A percentile compares a stretch with the other conserved stretches of the same genome.
Evolutionary conservation across 2,888 invertebrate species (phyloP).

Genomic region (Rotaria socialis): DNA sequence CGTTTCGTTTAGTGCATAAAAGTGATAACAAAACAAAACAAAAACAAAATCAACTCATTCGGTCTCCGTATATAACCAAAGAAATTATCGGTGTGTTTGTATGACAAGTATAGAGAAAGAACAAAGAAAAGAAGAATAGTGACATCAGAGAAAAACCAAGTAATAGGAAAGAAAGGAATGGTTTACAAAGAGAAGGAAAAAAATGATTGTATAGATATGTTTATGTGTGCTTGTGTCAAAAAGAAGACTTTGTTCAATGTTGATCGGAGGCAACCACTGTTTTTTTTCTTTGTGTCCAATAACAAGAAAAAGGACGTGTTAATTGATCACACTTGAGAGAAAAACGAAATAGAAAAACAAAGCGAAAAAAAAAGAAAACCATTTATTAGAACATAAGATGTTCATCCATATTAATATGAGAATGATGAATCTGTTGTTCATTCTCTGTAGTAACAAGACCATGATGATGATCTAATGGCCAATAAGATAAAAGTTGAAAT

Average conservation of each 20-base stretch:
- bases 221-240: not conserved
- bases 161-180: not conserved
- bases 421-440: not conserved
- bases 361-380: not conserved
- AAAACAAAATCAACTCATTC: not conserved
- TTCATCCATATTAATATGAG: constrained; percentile 35
- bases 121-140: not conserved
- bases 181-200: not conserved
- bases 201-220: not conserved
- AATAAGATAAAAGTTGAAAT: constrained; percentile 31
- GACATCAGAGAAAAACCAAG: not conserved
- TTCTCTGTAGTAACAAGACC: not conserved
- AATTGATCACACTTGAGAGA: not conserved
- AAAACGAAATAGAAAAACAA: not conserved
- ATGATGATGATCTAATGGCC: not conserved
- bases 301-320: not conserved
- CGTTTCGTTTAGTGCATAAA: not conserved
- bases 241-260: not conserved
- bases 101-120: not conserved
- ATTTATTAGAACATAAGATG: constrained; percentile 22
- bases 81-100: not conserved
- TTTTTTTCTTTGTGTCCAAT: not conserved
- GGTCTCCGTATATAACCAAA: not conserved
- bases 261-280: constrained; percentile 18
- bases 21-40: not conserved